Percentiles rank a stretch among this genome's conserved stretches.
These are phyloP conservation scores for Spongia lamella DNA, from an alignment of 37 sponge, comb jelly and placozoan genomes.

Conservation along the genomic window DNA sequence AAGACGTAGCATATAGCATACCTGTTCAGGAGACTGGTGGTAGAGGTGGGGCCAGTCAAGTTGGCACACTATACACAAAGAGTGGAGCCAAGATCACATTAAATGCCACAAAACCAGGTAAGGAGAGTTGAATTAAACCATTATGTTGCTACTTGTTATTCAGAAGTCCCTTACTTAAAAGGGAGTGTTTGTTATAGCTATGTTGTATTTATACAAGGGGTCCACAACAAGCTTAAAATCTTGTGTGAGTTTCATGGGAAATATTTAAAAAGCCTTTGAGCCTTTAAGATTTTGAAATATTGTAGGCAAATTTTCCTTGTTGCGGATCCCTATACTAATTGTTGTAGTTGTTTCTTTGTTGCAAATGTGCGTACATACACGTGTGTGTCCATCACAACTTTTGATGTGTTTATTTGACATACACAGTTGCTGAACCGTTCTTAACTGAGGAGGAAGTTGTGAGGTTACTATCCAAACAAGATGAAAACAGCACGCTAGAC, in stretches of 20 bases:
- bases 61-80: not conserved
- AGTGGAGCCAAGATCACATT: slow-evolving; percentile 10
- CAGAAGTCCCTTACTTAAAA: not conserved
- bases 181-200: not conserved
- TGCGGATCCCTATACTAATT: too few relatives aligned
- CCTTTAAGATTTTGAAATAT: too few relatives aligned
- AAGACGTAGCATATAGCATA: not conserved
- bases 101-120: too few relatives aligned
- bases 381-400: too few relatives aligned
- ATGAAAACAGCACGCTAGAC: not conserved
- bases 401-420: not conserved
- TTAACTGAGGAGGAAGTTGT: slow-evolving; percentile 15
- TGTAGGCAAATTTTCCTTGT: too few relatives aligned
- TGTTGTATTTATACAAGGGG: not conserved
- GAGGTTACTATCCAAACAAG: slow-evolving; percentile 33
- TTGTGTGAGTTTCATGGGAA: too few relatives aligned
- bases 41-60: not conserved
- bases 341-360: too few relatives aligned
- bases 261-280: too few relatives aligned
- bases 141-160: slow-evolving; percentile 6
- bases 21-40: too few relatives aligned
- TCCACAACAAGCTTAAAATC: too few relatives aligned
- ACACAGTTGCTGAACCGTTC: not conserved
- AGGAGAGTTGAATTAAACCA: too few relatives aligned
- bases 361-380: too few relatives aligned